phyloP scores from a whole-genome alignment of 2,797 vertebrate species.

The Dromococcyx pavoninus region DNA sequence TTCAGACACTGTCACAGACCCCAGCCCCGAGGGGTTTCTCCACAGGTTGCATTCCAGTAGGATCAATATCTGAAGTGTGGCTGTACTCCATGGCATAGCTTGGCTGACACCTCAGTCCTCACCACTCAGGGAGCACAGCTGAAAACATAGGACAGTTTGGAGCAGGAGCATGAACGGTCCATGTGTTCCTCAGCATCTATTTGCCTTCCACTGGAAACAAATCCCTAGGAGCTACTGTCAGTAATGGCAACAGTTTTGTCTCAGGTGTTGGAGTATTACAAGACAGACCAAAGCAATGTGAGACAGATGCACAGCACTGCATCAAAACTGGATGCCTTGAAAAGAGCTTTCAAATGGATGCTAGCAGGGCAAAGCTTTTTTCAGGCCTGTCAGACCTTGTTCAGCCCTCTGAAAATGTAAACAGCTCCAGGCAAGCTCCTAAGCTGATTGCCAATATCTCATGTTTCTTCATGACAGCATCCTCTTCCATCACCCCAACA shows the following conservation, averaged over 20 bases:
- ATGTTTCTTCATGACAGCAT: not conserved
- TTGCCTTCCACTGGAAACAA: accelerated
- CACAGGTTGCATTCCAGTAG: accelerated
- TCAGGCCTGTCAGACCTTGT: not conserved
- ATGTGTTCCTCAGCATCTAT: accelerated
- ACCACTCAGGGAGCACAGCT: not conserved
- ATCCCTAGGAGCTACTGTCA: not conserved
- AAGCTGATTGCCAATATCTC: not conserved
- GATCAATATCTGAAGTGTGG: not conserved
- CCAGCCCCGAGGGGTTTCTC: not conserved
- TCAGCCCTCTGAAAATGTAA: not conserved
- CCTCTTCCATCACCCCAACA: not conserved
- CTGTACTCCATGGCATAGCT: not conserved
- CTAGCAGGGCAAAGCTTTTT: not conserved
- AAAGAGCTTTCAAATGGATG: not conserved
- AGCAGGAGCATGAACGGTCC: not conserved
- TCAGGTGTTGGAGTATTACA: not conserved
- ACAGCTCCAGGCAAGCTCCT: not conserved
- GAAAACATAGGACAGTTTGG: not conserved
- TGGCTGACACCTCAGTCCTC: not conserved
- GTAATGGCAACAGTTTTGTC: not conserved
- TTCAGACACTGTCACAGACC: not conserved
- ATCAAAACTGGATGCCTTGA: not conserved
- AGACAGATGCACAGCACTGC: not conserved
- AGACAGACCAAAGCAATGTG: not conserved